A percentile compares a stretch with the other conserved stretches of the same genome.
Conservation (phyloP, 2,113 vertebrate species). For the Dunckerocampus dactyliophorus region DNA sequence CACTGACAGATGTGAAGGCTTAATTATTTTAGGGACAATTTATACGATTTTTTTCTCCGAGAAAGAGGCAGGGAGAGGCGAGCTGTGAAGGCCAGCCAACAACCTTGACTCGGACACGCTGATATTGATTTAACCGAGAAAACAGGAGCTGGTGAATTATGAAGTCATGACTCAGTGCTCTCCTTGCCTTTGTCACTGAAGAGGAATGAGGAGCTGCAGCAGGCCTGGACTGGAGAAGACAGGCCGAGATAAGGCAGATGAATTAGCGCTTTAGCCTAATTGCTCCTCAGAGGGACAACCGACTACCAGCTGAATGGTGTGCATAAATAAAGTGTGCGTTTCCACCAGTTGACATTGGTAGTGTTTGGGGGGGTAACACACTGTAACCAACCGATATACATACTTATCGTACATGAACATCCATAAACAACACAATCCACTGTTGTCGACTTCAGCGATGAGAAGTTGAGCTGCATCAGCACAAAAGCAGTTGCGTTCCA, state of each 20-base stretch:
- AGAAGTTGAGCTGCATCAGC: too few species aligned
- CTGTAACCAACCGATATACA: too few species aligned
- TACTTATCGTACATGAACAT: too few species aligned
- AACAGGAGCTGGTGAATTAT: conserved; percentile 73
- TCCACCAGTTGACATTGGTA: too few species aligned
- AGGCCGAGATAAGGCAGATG: conserved; percentile 49
- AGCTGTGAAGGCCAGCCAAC: conserved; percentile 60
- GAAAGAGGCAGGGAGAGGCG: conserved; percentile 58
- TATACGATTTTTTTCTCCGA: conserved; percentile 72
- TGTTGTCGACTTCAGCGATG: too few species aligned
- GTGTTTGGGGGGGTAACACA: background rate
- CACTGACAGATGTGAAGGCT: conserved; percentile 65
- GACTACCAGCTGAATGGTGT: conserved; percentile 20
- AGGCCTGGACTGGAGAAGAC: conserved; percentile 27
- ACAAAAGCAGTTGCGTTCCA: too few species aligned
- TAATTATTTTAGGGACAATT: conserved; percentile 75
- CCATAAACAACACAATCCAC: too few species aligned
- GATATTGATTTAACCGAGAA: conserved; percentile 75
- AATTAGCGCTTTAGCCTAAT: conserved; percentile 59
- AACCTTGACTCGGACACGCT: conserved; percentile 73
- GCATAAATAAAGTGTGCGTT: conserved; percentile 7
- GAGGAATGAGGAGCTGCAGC: conserved; percentile 32
- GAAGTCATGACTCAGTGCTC: conserved; percentile 73
- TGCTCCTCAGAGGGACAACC: conserved; percentile 48
- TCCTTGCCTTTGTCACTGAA: conserved; percentile 63